Evolutionary conservation across 2,888 invertebrate species (phyloP).

Genomic region (Sarcophaga carnaria): DNA sequence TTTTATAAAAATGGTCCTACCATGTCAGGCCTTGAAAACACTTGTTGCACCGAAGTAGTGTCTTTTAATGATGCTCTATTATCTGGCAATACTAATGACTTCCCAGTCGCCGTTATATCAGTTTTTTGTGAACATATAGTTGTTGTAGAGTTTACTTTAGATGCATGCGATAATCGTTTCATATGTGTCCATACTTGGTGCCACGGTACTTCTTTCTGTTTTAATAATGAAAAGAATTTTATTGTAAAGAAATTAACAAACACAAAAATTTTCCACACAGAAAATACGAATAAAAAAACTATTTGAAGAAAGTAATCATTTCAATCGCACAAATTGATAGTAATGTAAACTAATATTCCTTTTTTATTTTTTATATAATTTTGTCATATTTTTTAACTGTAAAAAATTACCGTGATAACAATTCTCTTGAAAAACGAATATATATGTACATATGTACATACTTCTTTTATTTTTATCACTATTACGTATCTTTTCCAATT

Average conservation of each 20-base stretch:
- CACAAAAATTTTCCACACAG: too few species aligned
- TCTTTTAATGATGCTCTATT: conserved; percentile 78
- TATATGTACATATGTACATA: not conserved
- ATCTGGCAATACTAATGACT: conserved; percentile 76
- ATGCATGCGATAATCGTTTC: conserved; percentile 80
- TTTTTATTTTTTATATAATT: too few species aligned
- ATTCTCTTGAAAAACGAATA: not conserved
- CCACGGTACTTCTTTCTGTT: conserved; percentile 79
- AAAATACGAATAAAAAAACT: conserved; percentile 6
- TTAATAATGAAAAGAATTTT: conserved; percentile 15
- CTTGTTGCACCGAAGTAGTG: conserved; percentile 76
- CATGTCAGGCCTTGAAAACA: conserved; percentile 79
- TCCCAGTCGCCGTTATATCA: conserved; percentile 75
- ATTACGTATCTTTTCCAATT: too few species aligned
- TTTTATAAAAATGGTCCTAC: conserved; percentile 71
- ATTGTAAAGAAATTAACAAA: not conserved
- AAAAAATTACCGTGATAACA: not conserved
- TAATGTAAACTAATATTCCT: not conserved
- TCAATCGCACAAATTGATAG: conserved; percentile 14
- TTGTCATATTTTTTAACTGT: not conserved
- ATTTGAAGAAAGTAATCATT: not conserved
- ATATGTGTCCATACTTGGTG: conserved; percentile 81
- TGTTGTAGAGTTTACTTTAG: conserved; percentile 79
- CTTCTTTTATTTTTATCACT: not conserved
- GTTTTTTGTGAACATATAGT: conserved; percentile 79